These are phyloP conservation scores for Aldrovandia affinis DNA, from an alignment of 2,797 vertebrate species.

Conservation along the genomic window DNA sequence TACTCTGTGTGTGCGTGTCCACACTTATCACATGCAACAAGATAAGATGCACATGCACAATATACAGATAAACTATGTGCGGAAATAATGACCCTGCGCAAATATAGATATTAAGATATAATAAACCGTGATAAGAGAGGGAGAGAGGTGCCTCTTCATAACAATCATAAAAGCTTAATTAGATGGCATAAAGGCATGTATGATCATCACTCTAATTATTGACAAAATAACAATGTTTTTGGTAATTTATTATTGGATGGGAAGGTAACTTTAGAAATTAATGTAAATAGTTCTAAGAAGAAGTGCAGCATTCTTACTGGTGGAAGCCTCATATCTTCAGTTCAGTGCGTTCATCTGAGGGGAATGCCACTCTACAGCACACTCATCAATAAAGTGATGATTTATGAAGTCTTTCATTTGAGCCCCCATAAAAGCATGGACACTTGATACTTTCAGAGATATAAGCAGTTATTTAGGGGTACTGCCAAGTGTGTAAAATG, in stretches of 20 bases:
- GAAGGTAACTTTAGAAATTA: neutral
- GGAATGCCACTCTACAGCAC: neutral
- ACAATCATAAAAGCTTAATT: neutral
- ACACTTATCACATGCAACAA: neutral
- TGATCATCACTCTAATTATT: neutral
- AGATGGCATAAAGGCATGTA: neutral
- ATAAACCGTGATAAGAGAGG: neutral
- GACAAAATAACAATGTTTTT: neutral
- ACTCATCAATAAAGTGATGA: neutral
- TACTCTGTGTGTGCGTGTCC: neutral
- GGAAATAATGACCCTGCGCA: neutral
- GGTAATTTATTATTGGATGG: neutral
- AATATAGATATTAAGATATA: neutral
- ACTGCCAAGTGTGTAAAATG: neutral
- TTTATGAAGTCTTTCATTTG: neutral
- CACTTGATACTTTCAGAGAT: neutral
- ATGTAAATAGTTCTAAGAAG: neutral
- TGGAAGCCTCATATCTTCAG: neutral
- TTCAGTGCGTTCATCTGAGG: neutral
- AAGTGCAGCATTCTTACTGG: neutral
- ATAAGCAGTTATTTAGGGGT: constrained; percentile 1
- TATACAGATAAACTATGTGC: neutral
- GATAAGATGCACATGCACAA: neutral
- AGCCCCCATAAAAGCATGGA: constrained; percentile 1
- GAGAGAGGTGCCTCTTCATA: neutral